Base-by-base conservation (phyloP, 2,888 invertebrate species). In the Netelia inedita region DNA sequence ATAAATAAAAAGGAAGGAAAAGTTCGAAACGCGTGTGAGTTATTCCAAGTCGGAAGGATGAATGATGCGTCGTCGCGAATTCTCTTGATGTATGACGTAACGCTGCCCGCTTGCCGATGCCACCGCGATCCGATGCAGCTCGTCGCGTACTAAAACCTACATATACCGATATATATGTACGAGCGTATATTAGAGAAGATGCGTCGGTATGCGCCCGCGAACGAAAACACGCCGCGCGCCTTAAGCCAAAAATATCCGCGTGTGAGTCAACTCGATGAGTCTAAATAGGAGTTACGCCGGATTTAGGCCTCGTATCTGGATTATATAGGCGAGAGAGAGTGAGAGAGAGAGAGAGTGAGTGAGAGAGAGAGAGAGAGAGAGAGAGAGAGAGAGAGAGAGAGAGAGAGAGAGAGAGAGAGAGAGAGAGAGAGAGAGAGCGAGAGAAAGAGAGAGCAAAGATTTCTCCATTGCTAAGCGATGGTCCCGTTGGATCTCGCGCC, bases 301-400 rank as follows among this genome's bases (percentile, higher is more conserved):
- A 90, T 91, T 91, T 91, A 91, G 91, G 90, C 90, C 88, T 89
- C 87, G 87, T 89, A 89, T 91, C 89, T 90, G 88, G 88, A 91
- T 89, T 91, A 89, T 91, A 89, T 89, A 86, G 78, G 66, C 78
- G 65, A 21, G 74, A 74, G 50, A 68, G 69, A 35, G 35, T 6
- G 35, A 23, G 23, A 23, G 23, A 23, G 23, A 23, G 23, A 23
- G 23, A 23, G 23, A 2, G 23, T 6, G 35, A 35, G 28, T 5
- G 28, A 28, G 28, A 28, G 28, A 28, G 28, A 28, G 28, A 28
- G 28, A 28, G 28, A 2, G 28, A 28, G 28, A 28, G 3, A 1
- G 28, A 28, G 28, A 5, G 28, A 28, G 28, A 28, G 28, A 28
- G 2, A 3, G 65, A 21, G 74, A 74, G 50, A 68, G 69, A 35